Base-by-base conservation (phyloP, 2,888 invertebrate genomes). In the Melinaea marsaeus region DNA sequence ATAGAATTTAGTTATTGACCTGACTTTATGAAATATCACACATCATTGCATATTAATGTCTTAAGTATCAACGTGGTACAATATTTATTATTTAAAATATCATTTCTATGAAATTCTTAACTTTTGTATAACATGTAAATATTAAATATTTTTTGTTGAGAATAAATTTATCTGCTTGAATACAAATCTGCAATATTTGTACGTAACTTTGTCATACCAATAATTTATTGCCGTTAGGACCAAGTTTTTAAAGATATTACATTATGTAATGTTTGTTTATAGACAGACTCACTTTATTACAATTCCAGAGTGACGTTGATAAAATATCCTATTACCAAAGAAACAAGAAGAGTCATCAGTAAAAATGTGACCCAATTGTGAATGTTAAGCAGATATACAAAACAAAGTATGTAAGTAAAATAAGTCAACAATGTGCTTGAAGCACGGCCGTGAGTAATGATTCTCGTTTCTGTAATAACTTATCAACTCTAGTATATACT, bases 301-400 rank as follows among this genome's bases (percentile, higher is more conserved):
- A 32, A 13, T 51, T 51, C 32, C 11, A 6, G 9, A 9, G 6
- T 32, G 22, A 22, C 51, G 6, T 22, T 51, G 51, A 51, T 32
- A 51, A n/a, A 51, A 1, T 9, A n/a, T 51, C n/a, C 32, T 51
- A 51, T 51, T 51, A 51, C 32, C 32, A 22, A 70, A 73, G 73
- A 77, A 79, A 79, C 77, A 79, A 80, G 75, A 81, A 81, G 72
- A 77, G 72, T 70, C 75, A 82, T 83, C 78, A 75, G 78, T 80
- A 78, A 69, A 69, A 78, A 68, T 69, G 74, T 76, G 75, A 75
- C 78, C 77, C 75, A 75, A 75, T 73, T 69, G 67, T 72, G 78
- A 80, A 85, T 84, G 80, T 79, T 81, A 85, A 83, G 76, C 78
- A 79, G 76, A 71, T 71, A 73, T 71, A 74, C 68, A 69, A 67